Percentiles rank a stretch among this genome's conserved stretches.
These are phyloP conservation scores for Dynastes tityus DNA, from an alignment of 2,888 invertebrate species.

Conservation along the genomic window DNA sequence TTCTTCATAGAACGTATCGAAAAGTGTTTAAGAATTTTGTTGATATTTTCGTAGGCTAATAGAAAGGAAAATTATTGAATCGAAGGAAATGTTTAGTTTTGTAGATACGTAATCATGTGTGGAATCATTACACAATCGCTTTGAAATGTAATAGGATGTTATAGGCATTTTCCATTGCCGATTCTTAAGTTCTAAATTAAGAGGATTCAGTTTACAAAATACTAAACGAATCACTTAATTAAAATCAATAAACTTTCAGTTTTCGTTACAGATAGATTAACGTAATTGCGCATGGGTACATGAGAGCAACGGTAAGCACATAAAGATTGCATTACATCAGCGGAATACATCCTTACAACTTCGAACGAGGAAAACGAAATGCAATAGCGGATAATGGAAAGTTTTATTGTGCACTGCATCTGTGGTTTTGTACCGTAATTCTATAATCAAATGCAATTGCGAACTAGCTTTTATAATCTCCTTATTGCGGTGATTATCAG, in stretches of 20 bases:
- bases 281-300: not conserved
- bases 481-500: not conserved
- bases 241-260: not conserved
- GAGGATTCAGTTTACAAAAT: too few relatives aligned
- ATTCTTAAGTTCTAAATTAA: too few relatives aligned
- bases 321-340: not conserved
- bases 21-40: not conserved
- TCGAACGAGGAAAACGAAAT: not conserved
- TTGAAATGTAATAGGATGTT: not conserved
- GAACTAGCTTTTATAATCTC: not conserved
- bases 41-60: not conserved
- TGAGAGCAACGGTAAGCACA: not conserved
- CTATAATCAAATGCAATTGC: slow-evolving; percentile 1
- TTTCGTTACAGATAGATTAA: not conserved
- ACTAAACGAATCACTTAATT: too few relatives aligned
- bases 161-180: too few relatives aligned
- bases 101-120: not conserved
- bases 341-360: not conserved
- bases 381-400: slow-evolving; percentile 11
- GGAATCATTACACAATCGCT: not conserved
- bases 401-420: not conserved
- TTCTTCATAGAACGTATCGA: not conserved
- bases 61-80: not conserved
- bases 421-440: slow-evolving; percentile 7
- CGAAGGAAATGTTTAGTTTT: slow-evolving; percentile 5